phyloP scores from a whole-genome alignment of 1,140 invertebrate species.

The Daktulosphaira vitifoliae region DNA sequence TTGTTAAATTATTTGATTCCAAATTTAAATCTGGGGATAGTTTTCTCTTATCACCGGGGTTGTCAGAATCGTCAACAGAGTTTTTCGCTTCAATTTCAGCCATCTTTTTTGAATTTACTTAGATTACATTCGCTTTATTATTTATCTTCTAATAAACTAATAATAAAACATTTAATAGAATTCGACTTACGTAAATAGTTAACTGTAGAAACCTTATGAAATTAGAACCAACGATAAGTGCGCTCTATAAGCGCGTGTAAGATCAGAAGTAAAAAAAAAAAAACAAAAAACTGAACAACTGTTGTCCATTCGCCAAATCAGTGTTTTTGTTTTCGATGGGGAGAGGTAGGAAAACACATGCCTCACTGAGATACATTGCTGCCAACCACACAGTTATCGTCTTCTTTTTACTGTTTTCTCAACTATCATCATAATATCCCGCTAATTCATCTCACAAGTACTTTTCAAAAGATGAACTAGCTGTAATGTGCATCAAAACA shows the following conservation, averaged over 20 bases:
- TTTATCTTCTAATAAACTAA: no score
- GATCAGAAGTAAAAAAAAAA: neutral
- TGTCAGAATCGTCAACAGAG: neutral
- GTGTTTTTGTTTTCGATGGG: constrained; percentile 27
- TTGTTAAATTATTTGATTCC: neutral
- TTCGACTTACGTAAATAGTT: neutral
- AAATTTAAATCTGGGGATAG: neutral
- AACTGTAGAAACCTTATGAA: neutral
- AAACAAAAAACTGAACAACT: neutral
- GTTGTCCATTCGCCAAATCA: constrained; percentile 22
- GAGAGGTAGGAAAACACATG: constrained; percentile 32
- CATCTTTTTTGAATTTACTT: neutral
- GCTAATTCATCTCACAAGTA: no score
- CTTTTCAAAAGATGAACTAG: no score
- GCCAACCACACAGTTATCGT: neutral
- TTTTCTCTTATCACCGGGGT: constrained; percentile 2
- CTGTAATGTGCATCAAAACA: no score
- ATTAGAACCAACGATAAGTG: neutral
- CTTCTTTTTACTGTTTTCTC: no score
- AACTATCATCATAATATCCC: no score
- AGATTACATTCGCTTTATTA: no score
- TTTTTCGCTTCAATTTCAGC: neutral
- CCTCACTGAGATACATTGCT: constrained; percentile 24
- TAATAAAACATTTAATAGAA: no score
- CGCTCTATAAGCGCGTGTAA: neutral